phyloP scores from a whole-genome alignment of 2,113 vertebrate species.

The Parus major region DNA sequence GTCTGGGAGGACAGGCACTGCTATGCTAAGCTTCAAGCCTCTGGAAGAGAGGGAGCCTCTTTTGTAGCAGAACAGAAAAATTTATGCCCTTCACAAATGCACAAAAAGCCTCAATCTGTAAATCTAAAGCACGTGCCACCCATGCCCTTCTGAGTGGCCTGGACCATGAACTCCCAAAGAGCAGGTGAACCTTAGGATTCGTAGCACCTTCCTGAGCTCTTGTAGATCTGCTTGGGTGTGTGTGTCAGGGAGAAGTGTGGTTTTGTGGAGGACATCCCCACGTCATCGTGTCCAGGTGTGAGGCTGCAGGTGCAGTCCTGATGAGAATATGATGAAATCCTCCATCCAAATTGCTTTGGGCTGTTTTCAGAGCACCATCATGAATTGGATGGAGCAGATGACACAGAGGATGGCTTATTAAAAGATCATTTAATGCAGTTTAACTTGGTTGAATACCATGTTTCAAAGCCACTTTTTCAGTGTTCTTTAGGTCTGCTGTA shows the following conservation, averaged over 20 bases:
- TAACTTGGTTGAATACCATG: not conserved
- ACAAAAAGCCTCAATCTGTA: not conserved
- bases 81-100: not conserved
- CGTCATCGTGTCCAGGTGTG: accelerated
- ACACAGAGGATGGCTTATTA: not conserved
- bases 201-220: not conserved
- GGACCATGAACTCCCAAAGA: not conserved
- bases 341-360: not conserved
- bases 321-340: not conserved
- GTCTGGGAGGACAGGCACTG: not conserved
- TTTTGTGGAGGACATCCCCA: not conserved
- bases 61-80: not conserved
- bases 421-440: not conserved
- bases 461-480: not conserved
- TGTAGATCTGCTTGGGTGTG: not conserved
- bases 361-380: not conserved
- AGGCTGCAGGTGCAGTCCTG: not conserved
- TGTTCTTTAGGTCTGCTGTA: not conserved
- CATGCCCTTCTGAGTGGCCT: not conserved
- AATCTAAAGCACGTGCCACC: not conserved
- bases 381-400: not conserved
- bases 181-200: not conserved
- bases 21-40: not conserved
- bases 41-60: not conserved
- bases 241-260: not conserved